These are phyloP conservation scores for Aphaenogaster floridana DNA, from an alignment of 1,140 invertebrate genomes.

Conservation along the genomic window DNA sequence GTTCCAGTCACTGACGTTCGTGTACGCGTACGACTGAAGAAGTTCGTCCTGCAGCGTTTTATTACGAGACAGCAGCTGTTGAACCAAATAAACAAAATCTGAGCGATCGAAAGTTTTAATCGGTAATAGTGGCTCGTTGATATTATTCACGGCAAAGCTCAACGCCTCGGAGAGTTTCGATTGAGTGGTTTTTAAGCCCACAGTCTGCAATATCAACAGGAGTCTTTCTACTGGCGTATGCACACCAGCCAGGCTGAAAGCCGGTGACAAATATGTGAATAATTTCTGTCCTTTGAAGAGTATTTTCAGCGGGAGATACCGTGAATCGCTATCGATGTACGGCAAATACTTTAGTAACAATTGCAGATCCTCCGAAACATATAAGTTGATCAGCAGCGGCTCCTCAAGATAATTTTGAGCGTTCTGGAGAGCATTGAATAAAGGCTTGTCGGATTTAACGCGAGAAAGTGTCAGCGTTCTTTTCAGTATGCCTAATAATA, in stretches of 20 bases:
- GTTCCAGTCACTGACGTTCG: conserved; percentile 53
- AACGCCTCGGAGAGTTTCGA: conserved; percentile 18
- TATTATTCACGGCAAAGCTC: conserved; percentile 35
- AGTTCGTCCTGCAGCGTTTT: background rate
- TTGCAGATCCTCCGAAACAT: conserved; percentile 37
- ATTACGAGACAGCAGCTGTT: conserved; percentile 25
- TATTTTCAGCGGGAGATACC: conserved; percentile 62
- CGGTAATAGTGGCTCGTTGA: conserved; percentile 49
- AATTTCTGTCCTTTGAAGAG: conserved; percentile 50
- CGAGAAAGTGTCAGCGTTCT: background rate
- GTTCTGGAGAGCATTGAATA: background rate
- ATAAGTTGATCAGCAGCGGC: conserved; percentile 56
- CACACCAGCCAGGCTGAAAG: conserved; percentile 32
- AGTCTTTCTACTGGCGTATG: conserved; percentile 32
- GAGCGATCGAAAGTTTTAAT: conserved; percentile 26
- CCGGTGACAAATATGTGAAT: conserved; percentile 20
- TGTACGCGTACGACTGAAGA: conserved; percentile 11
- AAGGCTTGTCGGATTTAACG: conserved; percentile 32
- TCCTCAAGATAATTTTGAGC: conserved; percentile 47
- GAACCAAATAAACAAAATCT: conserved; percentile 55
- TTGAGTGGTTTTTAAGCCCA: conserved; percentile 19
- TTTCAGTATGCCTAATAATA: conserved; percentile 56
- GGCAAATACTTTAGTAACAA: conserved; percentile 36
- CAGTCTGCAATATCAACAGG: conserved; percentile 11
- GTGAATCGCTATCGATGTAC: conserved; percentile 44